A percentile compares a stretch with the other conserved stretches of the same genome.
Evolutionary conservation across 2,797 vertebrate genomes (phyloP).

Genomic region (Pseudochirops corinnae): DNA sequence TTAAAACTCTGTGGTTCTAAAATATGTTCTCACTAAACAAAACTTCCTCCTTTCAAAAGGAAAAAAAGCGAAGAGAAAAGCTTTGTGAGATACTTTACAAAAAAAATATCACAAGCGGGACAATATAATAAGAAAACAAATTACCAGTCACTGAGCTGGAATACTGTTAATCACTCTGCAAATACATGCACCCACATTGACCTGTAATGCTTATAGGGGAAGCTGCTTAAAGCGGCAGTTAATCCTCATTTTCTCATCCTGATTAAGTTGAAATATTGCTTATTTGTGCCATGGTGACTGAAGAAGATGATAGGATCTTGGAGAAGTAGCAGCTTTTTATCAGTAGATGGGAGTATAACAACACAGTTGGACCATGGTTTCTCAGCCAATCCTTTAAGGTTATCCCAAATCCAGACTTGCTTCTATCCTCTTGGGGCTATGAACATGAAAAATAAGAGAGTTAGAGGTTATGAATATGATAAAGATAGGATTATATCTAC

Average conservation of each 20-base stretch:
- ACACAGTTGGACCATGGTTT: constrained; percentile 66
- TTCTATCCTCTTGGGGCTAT: neutral
- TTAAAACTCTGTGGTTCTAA: constrained; percentile 60
- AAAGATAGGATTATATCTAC: constrained; percentile 6
- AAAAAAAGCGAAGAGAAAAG: constrained; percentile 35
- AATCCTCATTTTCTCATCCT: constrained; percentile 48
- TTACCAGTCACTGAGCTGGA: constrained; percentile 48
- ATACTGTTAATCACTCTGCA: constrained; percentile 59
- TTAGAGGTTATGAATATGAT: constrained; percentile 39
- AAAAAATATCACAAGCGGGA: constrained; percentile 60
- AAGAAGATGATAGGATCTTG: constrained; percentile 33
- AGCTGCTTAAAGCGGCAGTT: constrained; percentile 57
- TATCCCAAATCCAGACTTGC: constrained; percentile 32
- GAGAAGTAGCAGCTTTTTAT: constrained; percentile 84
- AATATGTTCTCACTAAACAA: constrained; percentile 52
- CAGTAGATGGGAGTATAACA: constrained; percentile 89
- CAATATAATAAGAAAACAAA: constrained; percentile 71
- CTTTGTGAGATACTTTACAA: constrained; percentile 65
- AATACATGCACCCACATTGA: constrained; percentile 4
- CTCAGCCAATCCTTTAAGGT: neutral
- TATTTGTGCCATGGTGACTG: constrained; percentile 42
- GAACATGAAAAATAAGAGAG: constrained; percentile 59
- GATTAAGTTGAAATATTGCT: constrained; percentile 66
- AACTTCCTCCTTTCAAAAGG: neutral
- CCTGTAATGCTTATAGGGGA: constrained; percentile 49